Percentiles rank a stretch among this genome's conserved stretches.
phyloP scores from a whole-genome alignment of 2,113 vertebrate genomes.

The Gallinago jamesoni region DNA sequence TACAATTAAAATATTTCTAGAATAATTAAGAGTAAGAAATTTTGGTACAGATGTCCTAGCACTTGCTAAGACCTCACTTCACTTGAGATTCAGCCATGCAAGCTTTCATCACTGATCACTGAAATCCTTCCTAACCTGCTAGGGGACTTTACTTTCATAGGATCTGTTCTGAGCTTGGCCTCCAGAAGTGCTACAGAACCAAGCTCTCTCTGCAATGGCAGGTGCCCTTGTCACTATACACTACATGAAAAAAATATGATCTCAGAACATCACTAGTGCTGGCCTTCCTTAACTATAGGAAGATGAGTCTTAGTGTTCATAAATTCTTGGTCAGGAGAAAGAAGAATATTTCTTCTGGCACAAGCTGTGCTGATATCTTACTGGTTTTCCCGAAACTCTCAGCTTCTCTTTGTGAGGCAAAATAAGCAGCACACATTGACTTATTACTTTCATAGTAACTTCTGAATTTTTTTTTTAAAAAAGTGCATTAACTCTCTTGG shows the following conservation, averaged over 20 bases:
- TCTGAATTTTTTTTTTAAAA: background rate
- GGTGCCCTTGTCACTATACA: background rate
- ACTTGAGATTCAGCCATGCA: background rate
- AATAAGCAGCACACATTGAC: background rate
- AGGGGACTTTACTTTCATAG: background rate
- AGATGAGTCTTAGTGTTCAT: background rate
- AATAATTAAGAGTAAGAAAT: background rate
- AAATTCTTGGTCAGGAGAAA: background rate
- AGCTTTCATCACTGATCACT: background rate
- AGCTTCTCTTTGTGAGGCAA: background rate
- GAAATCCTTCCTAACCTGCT: background rate
- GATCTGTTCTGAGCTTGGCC: background rate
- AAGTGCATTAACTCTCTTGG: background rate
- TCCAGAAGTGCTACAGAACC: background rate
- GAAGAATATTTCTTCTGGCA: background rate
- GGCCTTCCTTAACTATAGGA: background rate
- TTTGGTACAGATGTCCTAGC: background rate
- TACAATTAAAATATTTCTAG: background rate
- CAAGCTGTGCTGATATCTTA: background rate
- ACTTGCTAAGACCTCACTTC: background rate
- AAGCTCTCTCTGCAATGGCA: background rate
- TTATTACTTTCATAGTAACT: background rate
- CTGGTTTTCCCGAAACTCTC: background rate
- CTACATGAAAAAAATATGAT: background rate
- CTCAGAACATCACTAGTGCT: background rate